phyloP scores from a whole-genome alignment of 2,888 invertebrate species.

The Aspidiotus rigidus region DNA sequence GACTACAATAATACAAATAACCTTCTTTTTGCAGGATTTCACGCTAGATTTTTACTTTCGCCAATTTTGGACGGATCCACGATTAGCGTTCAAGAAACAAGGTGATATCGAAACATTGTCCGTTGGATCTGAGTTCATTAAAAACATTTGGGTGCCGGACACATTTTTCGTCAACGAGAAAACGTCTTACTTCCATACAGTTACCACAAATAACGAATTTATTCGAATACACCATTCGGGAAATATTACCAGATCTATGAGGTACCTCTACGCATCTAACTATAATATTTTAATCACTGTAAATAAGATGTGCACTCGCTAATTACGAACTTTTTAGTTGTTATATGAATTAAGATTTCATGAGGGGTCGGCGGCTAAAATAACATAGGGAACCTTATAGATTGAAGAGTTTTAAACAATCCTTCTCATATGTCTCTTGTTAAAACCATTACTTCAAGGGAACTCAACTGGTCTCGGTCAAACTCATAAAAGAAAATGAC shows the following conservation, averaged over 20 bases:
- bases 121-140: constrained; percentile 90
- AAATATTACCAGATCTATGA: constrained; percentile 88
- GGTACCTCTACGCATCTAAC: too few species aligned
- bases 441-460: too few species aligned
- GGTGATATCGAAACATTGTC: constrained; percentile 83
- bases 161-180: constrained; percentile 99
- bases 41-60: constrained; percentile 98
- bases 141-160: constrained; percentile 99
- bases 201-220: constrained; percentile 99
- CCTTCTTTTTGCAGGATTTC: constrained; percentile 63
- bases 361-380: too few species aligned
- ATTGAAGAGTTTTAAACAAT: too few species aligned
- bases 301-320: too few species aligned
- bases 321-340: too few species aligned
- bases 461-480: too few species aligned
- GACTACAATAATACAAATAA: background rate
- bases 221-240: constrained; percentile 92
- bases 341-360: too few species aligned
- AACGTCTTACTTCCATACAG: constrained; percentile 98
- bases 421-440: too few species aligned
- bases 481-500: too few species aligned
- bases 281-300: too few species aligned
- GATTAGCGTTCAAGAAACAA: constrained; percentile 82
- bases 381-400: too few species aligned
- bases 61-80: constrained; percentile 95